These are phyloP conservation scores for Drosophila cracens DNA, from an alignment of 2,888 invertebrate genomes.

Conservation along the genomic window DNA sequence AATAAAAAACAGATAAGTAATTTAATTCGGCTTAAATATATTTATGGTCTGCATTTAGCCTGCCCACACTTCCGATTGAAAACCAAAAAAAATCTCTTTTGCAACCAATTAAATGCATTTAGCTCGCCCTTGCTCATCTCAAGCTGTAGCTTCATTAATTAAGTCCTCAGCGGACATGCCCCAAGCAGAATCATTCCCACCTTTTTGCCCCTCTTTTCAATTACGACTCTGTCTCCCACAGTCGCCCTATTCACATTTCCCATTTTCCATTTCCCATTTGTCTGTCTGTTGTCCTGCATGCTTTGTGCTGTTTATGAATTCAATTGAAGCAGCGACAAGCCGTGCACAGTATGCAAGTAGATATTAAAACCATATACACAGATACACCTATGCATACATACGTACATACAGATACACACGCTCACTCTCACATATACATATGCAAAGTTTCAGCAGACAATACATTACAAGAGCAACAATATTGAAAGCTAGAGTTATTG, in stretches of 20 bases:
- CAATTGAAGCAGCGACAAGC: conserved; percentile 52
- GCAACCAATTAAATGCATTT: conserved; percentile 21
- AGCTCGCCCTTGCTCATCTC: conserved; percentile 5
- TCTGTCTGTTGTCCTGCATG: conserved; percentile 30
- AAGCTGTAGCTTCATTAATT: conserved; percentile 50
- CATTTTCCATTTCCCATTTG: conserved; percentile 6
- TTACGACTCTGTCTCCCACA: conserved; percentile 4
- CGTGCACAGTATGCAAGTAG: conserved; percentile 14
- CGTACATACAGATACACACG: conserved; percentile 13
- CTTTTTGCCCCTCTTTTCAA: conserved; percentile 33
- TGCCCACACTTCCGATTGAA: not conserved
- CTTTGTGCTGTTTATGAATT: conserved; percentile 54
- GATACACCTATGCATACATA: conserved; percentile 15
- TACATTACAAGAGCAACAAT: conserved; percentile 29
- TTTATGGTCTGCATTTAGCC: not conserved
- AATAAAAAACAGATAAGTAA: not conserved
- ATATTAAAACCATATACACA: conserved; percentile 28
- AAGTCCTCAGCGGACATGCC: conserved; percentile 33
- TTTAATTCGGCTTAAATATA: not conserved
- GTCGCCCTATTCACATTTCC: conserved; percentile 12
- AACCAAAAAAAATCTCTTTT: not conserved
- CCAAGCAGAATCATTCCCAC: conserved; percentile 9
- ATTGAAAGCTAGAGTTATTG: conserved; percentile 37
- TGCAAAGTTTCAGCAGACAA: conserved; percentile 13
- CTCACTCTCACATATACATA: conserved; percentile 9